Conservation (phyloP, 2,797 vertebrate genomes). For the Coranthus polyacanthus region DNA sequence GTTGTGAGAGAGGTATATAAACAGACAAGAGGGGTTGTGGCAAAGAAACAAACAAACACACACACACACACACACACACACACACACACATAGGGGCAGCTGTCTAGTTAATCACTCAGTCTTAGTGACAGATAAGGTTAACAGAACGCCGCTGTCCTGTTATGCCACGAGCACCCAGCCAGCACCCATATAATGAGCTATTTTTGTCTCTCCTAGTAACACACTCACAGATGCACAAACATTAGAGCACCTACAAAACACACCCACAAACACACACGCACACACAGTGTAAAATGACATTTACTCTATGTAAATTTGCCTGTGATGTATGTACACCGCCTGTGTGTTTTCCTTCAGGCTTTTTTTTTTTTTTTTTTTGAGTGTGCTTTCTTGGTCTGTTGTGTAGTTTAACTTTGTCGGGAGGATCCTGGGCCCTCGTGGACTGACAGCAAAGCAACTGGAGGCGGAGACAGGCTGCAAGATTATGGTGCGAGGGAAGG, state of each 20-base stretch:
- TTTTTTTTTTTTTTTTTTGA: slow-evolving; percentile 5
- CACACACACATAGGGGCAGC: slow-evolving; percentile 81
- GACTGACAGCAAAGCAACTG: slow-evolving; percentile 98
- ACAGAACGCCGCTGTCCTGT: slow-evolving; percentile 78
- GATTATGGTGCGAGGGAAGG: slow-evolving; percentile 99
- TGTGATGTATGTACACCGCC: neutral
- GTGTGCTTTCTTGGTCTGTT: slow-evolving; percentile 48
- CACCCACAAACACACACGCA: no score
- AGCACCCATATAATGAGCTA: slow-evolving; percentile 79
- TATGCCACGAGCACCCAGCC: slow-evolving; percentile 66
- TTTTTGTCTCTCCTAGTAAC: slow-evolving; percentile 71
- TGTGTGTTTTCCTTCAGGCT: slow-evolving; percentile 12
- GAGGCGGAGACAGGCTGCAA: slow-evolving; percentile 99
- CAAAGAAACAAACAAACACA: slow-evolving; percentile 21
- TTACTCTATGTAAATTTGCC: neutral
- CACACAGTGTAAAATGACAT: slow-evolving; percentile 13
- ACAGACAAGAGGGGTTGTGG: slow-evolving; percentile 27
- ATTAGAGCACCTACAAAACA: slow-evolving; percentile 20
- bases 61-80: slow-evolving; percentile 33
- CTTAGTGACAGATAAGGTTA: slow-evolving; percentile 92
- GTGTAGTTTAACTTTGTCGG: slow-evolving; percentile 96
- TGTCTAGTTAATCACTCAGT: slow-evolving; percentile 90
- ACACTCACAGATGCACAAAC: slow-evolving; percentile 60
- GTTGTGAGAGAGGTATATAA: slow-evolving; percentile 14
- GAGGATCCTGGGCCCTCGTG: slow-evolving; percentile 97